Evolutionary conservation across 1,140 invertebrate genomes (phyloP), one percentile per base, ranked within the genome.

Genomic region (Apis cerana): DNA sequence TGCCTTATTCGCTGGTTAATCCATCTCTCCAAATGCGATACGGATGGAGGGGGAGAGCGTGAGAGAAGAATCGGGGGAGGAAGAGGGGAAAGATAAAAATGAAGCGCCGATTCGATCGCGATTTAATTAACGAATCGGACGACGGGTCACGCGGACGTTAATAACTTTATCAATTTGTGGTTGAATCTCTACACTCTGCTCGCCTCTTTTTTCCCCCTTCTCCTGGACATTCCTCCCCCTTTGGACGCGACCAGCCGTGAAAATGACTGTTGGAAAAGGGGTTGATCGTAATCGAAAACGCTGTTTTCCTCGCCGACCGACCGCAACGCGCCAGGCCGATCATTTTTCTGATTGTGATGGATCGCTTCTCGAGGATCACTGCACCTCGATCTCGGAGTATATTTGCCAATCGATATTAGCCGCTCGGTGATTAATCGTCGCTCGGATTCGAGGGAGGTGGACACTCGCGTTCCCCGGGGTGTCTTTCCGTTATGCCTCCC

Each of bases 101-200:
- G 43, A n/a, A 52, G n/a, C 21, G 48, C 10, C 0, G 70, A 21
- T 12, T 12, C 27, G 19, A 19, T 19, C 54, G 59, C 79, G 77
- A 88, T 89, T 89, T 88, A 89, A 89, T 89, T 89, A 86, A 89
- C 88, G 86, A 77, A 54, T 11, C 72, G 67, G 27, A 17, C 12
- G 65, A 70, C 33, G 56, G 67, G 54, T 19, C 50, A 33, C 27
- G 58, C 15, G 33, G 62, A 72, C 85, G 79, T 85, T 87, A 87
- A 85, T 89, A 89, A 84, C 83, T 89, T 83, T 85, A 87, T 87
- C 84, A 87, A 83, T 85, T 87, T 75, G 74, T 85, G 23, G 56
- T 65, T 79, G 21, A 64, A 74, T 2, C 27, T 17, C 21, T n/a
- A 27, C 7, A 1, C 2, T 15, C 12, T 61, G 21, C 52, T 50